A percentile compares a stretch with the other conserved stretches of the same genome.
Conservation (phyloP, 1,140 invertebrate species). For the Eurytemora carolleeae region DNA sequence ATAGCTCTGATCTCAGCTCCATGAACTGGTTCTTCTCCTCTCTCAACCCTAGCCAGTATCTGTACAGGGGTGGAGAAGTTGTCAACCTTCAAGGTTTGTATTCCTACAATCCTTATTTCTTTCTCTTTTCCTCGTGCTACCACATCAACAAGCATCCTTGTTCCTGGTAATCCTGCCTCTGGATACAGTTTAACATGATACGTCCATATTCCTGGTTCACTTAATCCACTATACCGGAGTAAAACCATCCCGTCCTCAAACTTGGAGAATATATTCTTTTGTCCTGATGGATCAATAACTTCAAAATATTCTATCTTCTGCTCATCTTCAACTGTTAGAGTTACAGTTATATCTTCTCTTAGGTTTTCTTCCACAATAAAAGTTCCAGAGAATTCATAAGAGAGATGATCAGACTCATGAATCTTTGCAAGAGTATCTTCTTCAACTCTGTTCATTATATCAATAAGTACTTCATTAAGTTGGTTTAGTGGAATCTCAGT, state of each 20-base stretch:
- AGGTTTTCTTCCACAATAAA: constrained; percentile 13
- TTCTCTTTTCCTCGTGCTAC: background rate
- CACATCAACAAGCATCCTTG: constrained; percentile 8
- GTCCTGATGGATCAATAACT: constrained; percentile 10
- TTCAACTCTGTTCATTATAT: constrained; percentile 1
- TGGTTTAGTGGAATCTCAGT: background rate
- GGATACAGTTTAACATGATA: constrained; percentile 15
- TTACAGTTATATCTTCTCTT: constrained; percentile 6
- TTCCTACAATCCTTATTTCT: background rate
- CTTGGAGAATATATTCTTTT: constrained; percentile 14
- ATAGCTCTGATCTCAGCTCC: constrained; percentile 17
- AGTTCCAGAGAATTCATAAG: constrained; percentile 13
- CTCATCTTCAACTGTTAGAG: constrained; percentile 12
- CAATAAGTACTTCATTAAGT: constrained; percentile 9
- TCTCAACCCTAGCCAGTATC: constrained; percentile 18
- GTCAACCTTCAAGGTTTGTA: background rate
- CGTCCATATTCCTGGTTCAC: constrained; percentile 12
- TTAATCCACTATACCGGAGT: background rate
- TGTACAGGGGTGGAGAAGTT: constrained; percentile 14
- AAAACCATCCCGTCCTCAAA: constrained; percentile 14
- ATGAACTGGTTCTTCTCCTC: constrained; percentile 28
- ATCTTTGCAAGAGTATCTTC: constrained; percentile 4
- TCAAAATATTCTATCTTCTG: constrained; percentile 13
- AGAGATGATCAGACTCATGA: constrained; percentile 9
- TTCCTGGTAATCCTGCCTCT: background rate